Evolutionary conservation across 2,113 vertebrate species (phyloP).

Genomic region (Erythrolamprus reginae): DNA sequence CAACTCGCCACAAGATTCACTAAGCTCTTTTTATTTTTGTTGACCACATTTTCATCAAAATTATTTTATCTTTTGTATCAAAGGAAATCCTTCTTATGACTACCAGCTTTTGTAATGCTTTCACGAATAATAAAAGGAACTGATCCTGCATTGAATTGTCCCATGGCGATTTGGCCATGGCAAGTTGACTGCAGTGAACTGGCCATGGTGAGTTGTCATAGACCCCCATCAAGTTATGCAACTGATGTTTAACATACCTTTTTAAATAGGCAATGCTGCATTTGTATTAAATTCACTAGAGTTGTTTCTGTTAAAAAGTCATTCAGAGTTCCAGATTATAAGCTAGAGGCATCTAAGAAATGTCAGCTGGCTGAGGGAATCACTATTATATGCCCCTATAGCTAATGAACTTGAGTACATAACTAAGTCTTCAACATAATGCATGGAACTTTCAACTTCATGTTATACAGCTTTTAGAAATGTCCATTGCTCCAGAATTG

Average conservation of each 20-base stretch:
- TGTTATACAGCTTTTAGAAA: not conserved
- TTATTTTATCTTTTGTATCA: not conserved
- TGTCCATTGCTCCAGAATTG: not conserved
- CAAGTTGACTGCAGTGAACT: not conserved
- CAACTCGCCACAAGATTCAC: not conserved
- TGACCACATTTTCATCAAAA: not conserved
- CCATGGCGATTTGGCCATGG: not conserved
- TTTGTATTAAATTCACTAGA: not conserved
- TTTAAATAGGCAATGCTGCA: not conserved
- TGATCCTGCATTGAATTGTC: not conserved
- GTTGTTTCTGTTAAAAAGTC: not conserved
- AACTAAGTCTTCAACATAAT: not conserved
- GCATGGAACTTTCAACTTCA: not conserved
- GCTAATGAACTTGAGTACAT: not conserved
- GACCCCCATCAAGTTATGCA: not conserved
- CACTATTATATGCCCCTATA: not conserved
- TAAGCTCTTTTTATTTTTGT: not conserved
- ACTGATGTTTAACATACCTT: slow-evolving; percentile 2
- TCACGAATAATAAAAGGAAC: not conserved
- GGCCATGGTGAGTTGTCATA: not conserved
- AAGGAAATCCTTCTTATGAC: not conserved
- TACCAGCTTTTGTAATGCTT: not conserved
- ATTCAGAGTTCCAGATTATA: not conserved
- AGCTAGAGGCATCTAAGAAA: not conserved
- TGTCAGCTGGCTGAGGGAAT: not conserved